Evolutionary conservation across 2,797 vertebrate species (phyloP).

Genomic region (Dicrostonyx torquatus): DNA sequence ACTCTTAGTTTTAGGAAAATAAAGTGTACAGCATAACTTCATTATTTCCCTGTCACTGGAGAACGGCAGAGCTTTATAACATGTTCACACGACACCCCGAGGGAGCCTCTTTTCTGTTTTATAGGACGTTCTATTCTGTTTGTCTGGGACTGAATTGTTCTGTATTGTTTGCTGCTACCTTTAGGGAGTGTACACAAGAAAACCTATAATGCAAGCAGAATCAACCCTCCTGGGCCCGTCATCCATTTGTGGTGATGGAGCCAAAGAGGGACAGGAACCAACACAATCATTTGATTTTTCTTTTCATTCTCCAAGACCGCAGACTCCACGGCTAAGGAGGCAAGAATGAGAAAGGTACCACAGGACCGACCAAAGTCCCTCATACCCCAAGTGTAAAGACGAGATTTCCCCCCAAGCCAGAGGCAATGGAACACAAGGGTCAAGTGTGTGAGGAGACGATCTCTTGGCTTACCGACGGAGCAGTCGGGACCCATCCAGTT

Average conservation of each 20-base stretch:
- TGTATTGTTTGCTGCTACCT: slow-evolving; percentile 61
- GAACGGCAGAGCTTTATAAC: slow-evolving; percentile 49
- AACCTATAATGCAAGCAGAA: slow-evolving; percentile 42
- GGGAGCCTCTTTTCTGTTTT: slow-evolving; percentile 68
- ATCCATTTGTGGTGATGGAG: slow-evolving; percentile 39
- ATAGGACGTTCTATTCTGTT: slow-evolving; percentile 55
- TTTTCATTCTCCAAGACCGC: not conserved
- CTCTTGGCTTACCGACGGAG: slow-evolving; percentile 92
- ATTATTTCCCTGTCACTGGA: slow-evolving; percentile 67
- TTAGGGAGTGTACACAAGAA: slow-evolving; percentile 65
- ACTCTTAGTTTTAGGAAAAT: slow-evolving; percentile 72
- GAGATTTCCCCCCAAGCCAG: not conserved
- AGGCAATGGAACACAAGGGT: not conserved
- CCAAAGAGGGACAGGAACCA: slow-evolving; percentile 22
- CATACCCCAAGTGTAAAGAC: not conserved
- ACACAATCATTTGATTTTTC: not conserved
- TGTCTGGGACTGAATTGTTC: slow-evolving; percentile 57
- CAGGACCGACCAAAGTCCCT: not conserved
- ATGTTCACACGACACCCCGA: slow-evolving; percentile 22
- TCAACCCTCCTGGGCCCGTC: not conserved
- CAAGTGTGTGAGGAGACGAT: fast-evolving
- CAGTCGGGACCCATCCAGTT: slow-evolving; percentile 99
- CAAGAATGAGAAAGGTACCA: not conserved
- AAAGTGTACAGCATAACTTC: slow-evolving; percentile 61
- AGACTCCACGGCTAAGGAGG: slow-evolving; percentile 25